phyloP scores from a whole-genome alignment of 2,113 vertebrate genomes.

The Varanus salvator region DNA sequence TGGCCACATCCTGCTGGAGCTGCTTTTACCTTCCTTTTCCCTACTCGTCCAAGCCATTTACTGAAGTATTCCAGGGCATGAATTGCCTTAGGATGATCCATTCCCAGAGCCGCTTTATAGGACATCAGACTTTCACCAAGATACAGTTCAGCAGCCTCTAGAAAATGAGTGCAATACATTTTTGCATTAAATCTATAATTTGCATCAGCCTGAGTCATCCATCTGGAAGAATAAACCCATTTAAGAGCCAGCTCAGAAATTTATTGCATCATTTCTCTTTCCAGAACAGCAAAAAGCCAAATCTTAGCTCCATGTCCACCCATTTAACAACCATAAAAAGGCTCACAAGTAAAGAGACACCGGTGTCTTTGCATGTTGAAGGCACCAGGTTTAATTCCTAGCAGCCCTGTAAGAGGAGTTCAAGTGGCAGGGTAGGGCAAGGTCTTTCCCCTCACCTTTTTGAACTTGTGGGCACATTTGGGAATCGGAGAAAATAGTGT shows the following conservation, averaged over 20 bases:
- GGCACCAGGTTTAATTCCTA: neutral
- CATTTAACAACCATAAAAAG: neutral
- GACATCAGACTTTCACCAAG: slow-evolving; percentile 64
- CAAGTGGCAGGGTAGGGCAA: neutral
- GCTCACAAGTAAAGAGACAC: neutral
- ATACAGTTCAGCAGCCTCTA: slow-evolving; percentile 65
- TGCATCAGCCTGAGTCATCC: neutral
- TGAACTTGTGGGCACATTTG: too few relatives aligned
- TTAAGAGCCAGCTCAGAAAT: neutral
- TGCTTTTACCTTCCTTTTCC: slow-evolving; percentile 62
- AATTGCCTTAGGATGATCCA: slow-evolving; percentile 52
- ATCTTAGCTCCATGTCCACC: neutral
- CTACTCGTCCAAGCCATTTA: slow-evolving; percentile 68
- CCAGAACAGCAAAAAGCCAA: neutral
- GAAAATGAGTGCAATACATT: slow-evolving; percentile 20
- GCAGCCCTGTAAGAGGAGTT: neutral
- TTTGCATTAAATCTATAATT: neutral
- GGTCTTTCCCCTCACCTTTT: neutral
- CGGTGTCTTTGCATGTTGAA: neutral
- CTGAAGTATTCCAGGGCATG: slow-evolving; percentile 63
- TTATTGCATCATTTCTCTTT: neutral
- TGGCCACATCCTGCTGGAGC: neutral
- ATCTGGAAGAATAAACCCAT: neutral
- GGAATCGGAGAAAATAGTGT: too few relatives aligned
- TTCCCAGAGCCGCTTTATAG: slow-evolving; percentile 54